phyloP scores from a whole-genome alignment of 2,888 invertebrate genomes.

The Agonopterix alstromeriana region DNA sequence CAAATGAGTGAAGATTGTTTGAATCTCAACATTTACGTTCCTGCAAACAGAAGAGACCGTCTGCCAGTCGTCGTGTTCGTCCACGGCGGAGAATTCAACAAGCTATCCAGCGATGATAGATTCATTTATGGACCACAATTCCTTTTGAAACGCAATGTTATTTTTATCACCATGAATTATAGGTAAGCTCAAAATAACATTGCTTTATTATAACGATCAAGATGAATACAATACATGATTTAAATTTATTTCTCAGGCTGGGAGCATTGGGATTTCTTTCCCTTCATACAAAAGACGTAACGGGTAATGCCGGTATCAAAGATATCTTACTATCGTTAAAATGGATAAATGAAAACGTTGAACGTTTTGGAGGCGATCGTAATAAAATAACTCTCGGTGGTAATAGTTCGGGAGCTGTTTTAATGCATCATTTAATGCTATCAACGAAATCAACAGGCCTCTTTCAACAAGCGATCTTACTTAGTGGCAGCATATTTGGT shows the following conservation, averaged over 20 bases:
- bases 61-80: constrained; percentile 32
- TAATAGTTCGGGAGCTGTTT: constrained; percentile 35
- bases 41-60: constrained; percentile 9
- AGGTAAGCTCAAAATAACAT: constrained; percentile 14
- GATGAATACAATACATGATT: not conserved
- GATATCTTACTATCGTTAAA: constrained; percentile 30
- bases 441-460: constrained; percentile 27
- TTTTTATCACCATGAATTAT: constrained; percentile 42
- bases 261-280: constrained; percentile 44
- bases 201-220: not conserved
- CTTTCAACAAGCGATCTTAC: constrained; percentile 22
- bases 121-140: constrained; percentile 28
- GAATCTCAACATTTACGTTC: constrained; percentile 24
- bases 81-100: constrained; percentile 33
- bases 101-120: constrained; percentile 21
- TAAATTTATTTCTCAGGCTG: constrained; percentile 23
- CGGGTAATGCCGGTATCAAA: constrained; percentile 41
- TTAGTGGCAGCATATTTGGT: constrained; percentile 25
- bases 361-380: constrained; percentile 30
- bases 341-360: constrained; percentile 36
- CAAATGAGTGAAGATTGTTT: constrained; percentile 31
- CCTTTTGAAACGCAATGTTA: constrained; percentile 29
- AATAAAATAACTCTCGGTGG: constrained; percentile 33
- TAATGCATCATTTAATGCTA: constrained; percentile 32
- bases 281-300: constrained; percentile 24